Conservation (phyloP, 2,113 vertebrate genomes). For the Lagopus leucura region DNA sequence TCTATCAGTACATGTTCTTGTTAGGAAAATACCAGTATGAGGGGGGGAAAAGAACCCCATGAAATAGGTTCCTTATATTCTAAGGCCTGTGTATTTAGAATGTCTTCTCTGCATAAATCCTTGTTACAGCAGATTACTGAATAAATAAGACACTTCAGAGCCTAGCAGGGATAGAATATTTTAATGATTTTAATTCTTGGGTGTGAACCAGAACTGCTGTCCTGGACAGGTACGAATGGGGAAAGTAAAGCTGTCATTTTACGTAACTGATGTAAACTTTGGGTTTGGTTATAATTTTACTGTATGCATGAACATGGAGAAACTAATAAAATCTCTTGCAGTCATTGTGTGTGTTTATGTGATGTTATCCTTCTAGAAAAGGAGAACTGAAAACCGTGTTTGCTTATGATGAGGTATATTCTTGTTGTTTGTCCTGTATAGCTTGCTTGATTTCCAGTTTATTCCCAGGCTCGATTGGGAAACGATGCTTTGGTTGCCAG, state of each 20-base stretch:
- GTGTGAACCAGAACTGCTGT: background rate
- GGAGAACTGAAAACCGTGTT: background rate
- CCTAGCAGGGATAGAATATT: background rate
- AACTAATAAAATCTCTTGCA: background rate
- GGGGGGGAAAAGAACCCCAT: background rate
- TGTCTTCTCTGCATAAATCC: background rate
- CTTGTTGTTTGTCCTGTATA: background rate
- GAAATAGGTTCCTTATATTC: background rate
- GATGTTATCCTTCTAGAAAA: background rate
- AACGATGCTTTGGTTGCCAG: background rate
- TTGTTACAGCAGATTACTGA: background rate
- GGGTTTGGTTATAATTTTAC: background rate
- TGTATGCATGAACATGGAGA: background rate
- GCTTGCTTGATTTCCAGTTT: background rate
- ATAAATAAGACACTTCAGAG: background rate
- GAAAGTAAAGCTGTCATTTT: background rate
- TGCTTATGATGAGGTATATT: fast-evolving
- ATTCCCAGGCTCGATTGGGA: background rate
- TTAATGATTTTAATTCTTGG: background rate
- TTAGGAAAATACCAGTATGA: background rate
- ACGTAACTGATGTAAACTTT: background rate
- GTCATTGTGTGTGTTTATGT: background rate
- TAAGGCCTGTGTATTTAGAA: background rate
- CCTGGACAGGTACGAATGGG: background rate
- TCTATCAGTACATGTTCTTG: background rate